A percentile compares a stretch with the other conserved stretches of the same genome.
These are phyloP conservation scores for Morpho helenor DNA, from an alignment of 2,888 invertebrate species.

Conservation along the genomic window DNA sequence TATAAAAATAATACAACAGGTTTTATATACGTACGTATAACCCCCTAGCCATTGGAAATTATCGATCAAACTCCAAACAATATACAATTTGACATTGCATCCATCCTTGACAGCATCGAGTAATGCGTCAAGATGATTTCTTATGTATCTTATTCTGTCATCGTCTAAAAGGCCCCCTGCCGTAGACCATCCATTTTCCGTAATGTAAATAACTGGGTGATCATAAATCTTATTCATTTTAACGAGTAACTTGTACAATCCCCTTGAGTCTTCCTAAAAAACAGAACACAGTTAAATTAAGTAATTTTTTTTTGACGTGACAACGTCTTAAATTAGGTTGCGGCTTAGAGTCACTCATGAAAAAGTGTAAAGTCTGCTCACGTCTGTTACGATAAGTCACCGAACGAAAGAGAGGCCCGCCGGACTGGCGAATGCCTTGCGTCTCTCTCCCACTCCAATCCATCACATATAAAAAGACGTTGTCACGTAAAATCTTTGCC, in stretches of 20 bases:
- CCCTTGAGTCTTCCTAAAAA: constrained; percentile 78
- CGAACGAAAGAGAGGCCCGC: too few species aligned
- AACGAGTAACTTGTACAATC: constrained; percentile 75
- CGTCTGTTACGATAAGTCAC: too few species aligned
- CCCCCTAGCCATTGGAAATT: constrained; percentile 82
- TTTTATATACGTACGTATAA: constrained; percentile 61
- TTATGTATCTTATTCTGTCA: constrained; percentile 58
- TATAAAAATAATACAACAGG: too few species aligned
- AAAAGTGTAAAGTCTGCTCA: too few species aligned
- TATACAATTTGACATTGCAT: constrained; percentile 73
- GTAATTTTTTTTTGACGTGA: too few species aligned
- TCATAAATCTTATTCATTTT: constrained; percentile 69
- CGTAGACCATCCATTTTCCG: constrained; percentile 81
- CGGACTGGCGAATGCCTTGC: too few species aligned
- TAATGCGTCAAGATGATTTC: constrained; percentile 62
- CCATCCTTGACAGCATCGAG: constrained; percentile 67
- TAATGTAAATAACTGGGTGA: constrained; percentile 77
- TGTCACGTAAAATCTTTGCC: too few species aligned
- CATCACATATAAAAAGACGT: too few species aligned
- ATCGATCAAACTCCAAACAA: constrained; percentile 82
- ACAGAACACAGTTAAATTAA: too few species aligned
- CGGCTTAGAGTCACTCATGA: too few species aligned
- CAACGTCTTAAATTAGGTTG: too few species aligned
- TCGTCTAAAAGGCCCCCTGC: constrained; percentile 65
- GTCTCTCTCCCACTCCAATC: too few species aligned